Conservation (phyloP, 1,140 invertebrate genomes). For the Drosophila setifemur region DNA sequence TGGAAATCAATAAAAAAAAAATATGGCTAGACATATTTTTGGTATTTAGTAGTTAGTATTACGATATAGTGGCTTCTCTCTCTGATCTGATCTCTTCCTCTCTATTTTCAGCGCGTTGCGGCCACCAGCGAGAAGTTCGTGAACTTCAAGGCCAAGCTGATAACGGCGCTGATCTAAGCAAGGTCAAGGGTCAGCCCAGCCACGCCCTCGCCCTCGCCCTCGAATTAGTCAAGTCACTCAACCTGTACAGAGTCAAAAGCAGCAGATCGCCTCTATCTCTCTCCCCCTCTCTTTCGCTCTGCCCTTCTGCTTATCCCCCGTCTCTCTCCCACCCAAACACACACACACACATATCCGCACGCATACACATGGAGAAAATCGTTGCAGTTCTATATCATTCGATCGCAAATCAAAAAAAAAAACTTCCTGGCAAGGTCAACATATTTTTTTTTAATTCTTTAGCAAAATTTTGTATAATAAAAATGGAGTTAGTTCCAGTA, state of each 20-base stretch:
- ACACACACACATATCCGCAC: constrained; percentile 11
- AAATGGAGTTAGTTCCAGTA: constrained; percentile 34
- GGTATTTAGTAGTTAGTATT: too few species aligned
- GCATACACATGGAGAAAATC: constrained; percentile 32
- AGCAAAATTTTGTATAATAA: constrained; percentile 52
- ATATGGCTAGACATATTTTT: too few species aligned
- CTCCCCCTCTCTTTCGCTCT: not conserved
- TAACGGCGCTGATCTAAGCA: constrained; percentile 93
- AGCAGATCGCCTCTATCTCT: constrained; percentile 25
- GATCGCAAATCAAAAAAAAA: constrained; percentile 25
- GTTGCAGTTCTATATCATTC: constrained; percentile 25
- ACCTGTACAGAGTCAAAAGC: constrained; percentile 66
- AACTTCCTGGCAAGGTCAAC: constrained; percentile 37
- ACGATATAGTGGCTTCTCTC: too few species aligned
- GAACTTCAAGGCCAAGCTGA: constrained; percentile 94
- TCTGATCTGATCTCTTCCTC: not conserved
- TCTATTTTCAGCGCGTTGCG: constrained; percentile 87
- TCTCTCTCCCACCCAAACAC: not conserved
- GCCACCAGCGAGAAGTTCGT: constrained; percentile 94
- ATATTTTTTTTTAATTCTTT: constrained; percentile 41
- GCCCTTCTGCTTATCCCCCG: not conserved
- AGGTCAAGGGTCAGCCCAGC: constrained; percentile 82
- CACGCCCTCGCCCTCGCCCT: constrained; percentile 44
- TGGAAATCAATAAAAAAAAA: too few species aligned
- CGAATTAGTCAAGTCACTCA: constrained; percentile 70